These are phyloP conservation scores for Eleginops maclovinus DNA, from an alignment of 2,113 vertebrate species.

Conservation along the genomic window DNA sequence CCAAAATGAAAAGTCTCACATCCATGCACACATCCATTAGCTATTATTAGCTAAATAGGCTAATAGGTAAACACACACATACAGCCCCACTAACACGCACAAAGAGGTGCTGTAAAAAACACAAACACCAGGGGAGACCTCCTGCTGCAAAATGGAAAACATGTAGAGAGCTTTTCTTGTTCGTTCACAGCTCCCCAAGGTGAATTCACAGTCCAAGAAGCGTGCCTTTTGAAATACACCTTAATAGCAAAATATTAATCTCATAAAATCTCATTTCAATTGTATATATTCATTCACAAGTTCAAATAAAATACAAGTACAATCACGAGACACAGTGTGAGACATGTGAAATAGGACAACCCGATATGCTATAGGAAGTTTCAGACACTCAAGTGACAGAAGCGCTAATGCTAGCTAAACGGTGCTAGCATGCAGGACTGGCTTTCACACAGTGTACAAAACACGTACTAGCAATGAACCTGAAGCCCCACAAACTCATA, in stretches of 20 bases:
- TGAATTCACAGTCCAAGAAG: not conserved
- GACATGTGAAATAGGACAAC: no score
- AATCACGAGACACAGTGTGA: no score
- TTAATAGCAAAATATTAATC: not conserved
- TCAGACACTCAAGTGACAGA: not conserved
- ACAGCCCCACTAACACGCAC: constrained; percentile 12
- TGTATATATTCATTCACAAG: no score
- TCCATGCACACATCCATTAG: constrained; percentile 53
- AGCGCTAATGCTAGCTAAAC: not conserved
- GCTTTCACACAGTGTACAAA: not conserved
- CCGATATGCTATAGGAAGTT: not conserved
- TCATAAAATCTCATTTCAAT: not conserved
- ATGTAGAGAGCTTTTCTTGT: constrained; percentile 32
- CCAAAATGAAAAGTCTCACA: constrained; percentile 43
- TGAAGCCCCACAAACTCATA: not conserved
- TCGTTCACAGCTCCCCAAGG: constrained; percentile 6
- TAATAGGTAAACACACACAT: constrained; percentile 48
- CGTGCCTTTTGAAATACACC: not conserved
- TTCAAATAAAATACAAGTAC: no score
- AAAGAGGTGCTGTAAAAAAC: constrained; percentile 4
- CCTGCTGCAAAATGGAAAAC: constrained; percentile 34
- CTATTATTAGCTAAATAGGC: constrained; percentile 55
- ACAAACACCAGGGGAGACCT: constrained; percentile 32
- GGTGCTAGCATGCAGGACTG: not conserved
- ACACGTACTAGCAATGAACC: not conserved